Evolutionary conservation across 2,888 invertebrate species (phyloP), one percentile per base, ranked within the genome.

Genomic region (Gisinianus flammeolus): DNA sequence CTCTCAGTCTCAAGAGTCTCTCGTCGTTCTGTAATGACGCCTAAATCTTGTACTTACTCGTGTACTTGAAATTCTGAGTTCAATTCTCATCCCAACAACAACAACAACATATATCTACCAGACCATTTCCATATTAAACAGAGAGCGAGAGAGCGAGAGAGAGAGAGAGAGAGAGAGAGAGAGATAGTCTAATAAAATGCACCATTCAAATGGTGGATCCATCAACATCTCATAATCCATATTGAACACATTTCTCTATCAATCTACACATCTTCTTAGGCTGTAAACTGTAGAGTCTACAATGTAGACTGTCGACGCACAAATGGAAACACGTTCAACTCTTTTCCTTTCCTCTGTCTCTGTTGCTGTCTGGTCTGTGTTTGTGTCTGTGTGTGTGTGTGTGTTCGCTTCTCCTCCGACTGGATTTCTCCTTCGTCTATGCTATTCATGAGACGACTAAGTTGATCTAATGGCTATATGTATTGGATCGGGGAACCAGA

Each of bases 391-490:
- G n/a, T n/a, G n/a, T n/a, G n/a, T n/a, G n/a, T n/a, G n/a, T n/a
- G n/a, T n/a, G n/a, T n/a, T 67, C 24, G 16, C 24, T 8, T 68
- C 68, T 44, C 35, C 35, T 68, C 68, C 68, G 68, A 68, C 68
- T 33, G 35, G n/a, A 35, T 68, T 33, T 35, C 44, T 68, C 24
- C 44, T 22, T 33, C 33, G 16, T 28, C 44, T 26, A 3, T 26
- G 6, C 62, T 62, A 62, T 62, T 62, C 62, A 62, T 62, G 24
- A 62, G 62, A 54, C n/a, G n/a, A n/a, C 62, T 62, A 62, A 62
- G 62, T 26, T 62, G 62, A 62, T 62, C 26, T 26, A 26, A 62
- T 26, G 28, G 24, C 26, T 28, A 12, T 1, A 10, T 24, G 62
- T 26, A 24, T 26, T 4, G n/a, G 12, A 44, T 44, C 2, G 1